Evolutionary conservation across 2,113 vertebrate species (phyloP).

Genomic region (Uropsilus gracilis): DNA sequence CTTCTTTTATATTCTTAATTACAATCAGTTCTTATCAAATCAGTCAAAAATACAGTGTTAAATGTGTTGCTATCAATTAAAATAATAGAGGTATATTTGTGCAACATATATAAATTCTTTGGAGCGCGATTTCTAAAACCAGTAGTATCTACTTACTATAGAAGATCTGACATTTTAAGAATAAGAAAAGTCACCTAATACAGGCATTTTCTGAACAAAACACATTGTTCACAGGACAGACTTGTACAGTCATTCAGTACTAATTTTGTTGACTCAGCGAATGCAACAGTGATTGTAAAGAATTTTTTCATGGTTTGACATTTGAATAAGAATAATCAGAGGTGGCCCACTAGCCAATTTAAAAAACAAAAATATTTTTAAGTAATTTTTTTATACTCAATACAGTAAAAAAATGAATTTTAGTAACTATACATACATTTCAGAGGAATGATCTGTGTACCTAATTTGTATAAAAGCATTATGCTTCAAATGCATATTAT

Average conservation of each 20-base stretch:
- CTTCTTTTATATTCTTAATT: background rate
- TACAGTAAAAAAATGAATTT: conserved; percentile 49
- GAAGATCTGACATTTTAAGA: background rate
- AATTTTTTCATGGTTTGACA: background rate
- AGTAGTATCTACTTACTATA: background rate
- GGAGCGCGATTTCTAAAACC: background rate
- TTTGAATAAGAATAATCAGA: conserved; percentile 21
- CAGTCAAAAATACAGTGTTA: background rate
- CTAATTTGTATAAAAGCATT: conserved; percentile 25
- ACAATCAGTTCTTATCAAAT: background rate
- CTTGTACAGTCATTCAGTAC: background rate
- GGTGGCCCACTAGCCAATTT: background rate
- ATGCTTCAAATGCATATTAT: conserved; percentile 47
- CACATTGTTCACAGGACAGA: background rate
- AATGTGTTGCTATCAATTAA: background rate
- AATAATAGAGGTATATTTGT: background rate
- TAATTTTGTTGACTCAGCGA: background rate
- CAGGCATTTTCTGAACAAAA: background rate
- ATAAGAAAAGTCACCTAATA: background rate
- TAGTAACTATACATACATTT: background rate
- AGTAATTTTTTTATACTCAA: background rate
- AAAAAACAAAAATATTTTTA: conserved; percentile 26
- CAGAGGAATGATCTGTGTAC: conserved; percentile 42
- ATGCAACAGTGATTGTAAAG: background rate
- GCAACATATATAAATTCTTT: background rate